Percentiles rank a stretch among this genome's conserved stretches.
These are phyloP conservation scores for Lamellibrachia columna DNA, from an alignment of 2,888 invertebrate species.

Conservation along the genomic window DNA sequence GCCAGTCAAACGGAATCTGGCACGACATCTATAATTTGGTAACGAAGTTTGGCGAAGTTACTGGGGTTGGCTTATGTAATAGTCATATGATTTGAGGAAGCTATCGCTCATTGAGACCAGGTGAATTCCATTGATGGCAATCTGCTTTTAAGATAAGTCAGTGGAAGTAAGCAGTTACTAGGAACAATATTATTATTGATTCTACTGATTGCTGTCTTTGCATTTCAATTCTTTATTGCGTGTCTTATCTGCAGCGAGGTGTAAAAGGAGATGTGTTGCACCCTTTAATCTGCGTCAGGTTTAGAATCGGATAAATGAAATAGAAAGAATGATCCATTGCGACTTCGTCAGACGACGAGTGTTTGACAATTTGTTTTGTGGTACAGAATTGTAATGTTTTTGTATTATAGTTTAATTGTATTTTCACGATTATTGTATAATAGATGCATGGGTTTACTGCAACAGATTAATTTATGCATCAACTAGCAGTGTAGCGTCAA, in stretches of 20 bases:
- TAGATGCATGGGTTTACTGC: neutral
- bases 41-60: too few species aligned
- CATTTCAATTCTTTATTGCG: neutral
- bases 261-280: neutral
- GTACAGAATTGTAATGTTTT: neutral
- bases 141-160: neutral
- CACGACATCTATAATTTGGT: neutral
- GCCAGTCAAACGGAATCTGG: neutral
- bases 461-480: neutral
- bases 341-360: neutral
- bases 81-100: neutral
- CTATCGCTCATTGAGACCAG: neutral
- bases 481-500: too few species aligned
- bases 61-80: neutral
- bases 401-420: too few species aligned
- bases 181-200: neutral
- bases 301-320: neutral
- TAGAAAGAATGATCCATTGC: neutral
- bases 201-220: neutral
- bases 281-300: neutral
- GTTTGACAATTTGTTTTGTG: neutral
- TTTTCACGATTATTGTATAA: too few species aligned
- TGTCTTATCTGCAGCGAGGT: neutral
- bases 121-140: neutral
- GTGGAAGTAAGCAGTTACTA: neutral